Evolutionary conservation across 1,140 invertebrate species (phyloP), one percentile per base, ranked within the genome.

Genomic region (Eurytemora carolleeae): DNA sequence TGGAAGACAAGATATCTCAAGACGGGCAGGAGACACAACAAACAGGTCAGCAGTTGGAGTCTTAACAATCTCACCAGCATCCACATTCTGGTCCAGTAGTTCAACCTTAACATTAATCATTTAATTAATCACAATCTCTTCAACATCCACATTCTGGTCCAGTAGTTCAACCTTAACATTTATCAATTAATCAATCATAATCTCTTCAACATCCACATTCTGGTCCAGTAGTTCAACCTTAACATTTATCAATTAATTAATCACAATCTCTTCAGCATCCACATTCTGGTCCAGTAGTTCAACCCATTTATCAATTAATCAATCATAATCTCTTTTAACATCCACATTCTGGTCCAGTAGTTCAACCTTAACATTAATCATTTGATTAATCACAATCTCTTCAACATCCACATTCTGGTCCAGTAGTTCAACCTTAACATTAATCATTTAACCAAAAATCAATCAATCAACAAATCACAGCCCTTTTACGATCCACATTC

Each of bases 11-110:
- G 67, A 62, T 23, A 67, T 77, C 75, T 68, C 84, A 78, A 55
- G 77, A 73, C 21, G 84, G 66, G 3, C 77, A 68, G 44, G 84
- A 63, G 63, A 62, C n/a, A 74, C 72, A 54, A 73, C 71, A 68
- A 73, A 68, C 15, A 75, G 59, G 31, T 68, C 65, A 18, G 72
- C 71, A 23, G 69, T 67, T 15, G 72, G 73, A 55, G 72, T 69
- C 17, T 67, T 67, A 52, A 73, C 69, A 31, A 68, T 67, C 59
- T 71, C 71, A 24, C 66, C 68, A 19, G 66, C 65, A 21, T 70
- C 67, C 55, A 73, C 63, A 58, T 69, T 67, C 17, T 65, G 63
- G 56, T 68, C 68, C 18, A 57, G 58, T 23, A 68, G 58, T 23
- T 64, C 58, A 22, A 68, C 67, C 65, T 68, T n/a, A 15, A 25